These are phyloP conservation scores for Anabacerthia variegaticeps DNA, from an alignment of 2,797 vertebrate species.

Conservation along the genomic window DNA sequence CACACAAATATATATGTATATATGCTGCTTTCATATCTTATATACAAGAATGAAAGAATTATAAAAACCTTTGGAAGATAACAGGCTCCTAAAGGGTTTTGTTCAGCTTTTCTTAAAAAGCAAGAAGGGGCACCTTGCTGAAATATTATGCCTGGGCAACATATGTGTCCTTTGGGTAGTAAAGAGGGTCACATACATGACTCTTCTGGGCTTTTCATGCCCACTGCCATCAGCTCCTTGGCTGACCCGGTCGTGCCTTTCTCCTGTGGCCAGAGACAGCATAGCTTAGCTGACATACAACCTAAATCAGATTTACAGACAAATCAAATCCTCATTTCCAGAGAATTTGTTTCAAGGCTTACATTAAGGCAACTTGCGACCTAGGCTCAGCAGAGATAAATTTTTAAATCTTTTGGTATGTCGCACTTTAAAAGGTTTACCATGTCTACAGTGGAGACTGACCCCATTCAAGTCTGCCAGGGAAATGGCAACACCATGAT, in stretches of 20 bases:
- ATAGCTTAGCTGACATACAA: slow-evolving; percentile 41
- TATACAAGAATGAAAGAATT: background rate
- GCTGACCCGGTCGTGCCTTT: slow-evolving; percentile 18
- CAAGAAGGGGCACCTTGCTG: background rate
- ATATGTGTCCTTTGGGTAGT: background rate
- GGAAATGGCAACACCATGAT: background rate
- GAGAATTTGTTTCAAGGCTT: slow-evolving; percentile 36
- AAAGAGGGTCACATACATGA: background rate
- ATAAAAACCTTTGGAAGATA: background rate
- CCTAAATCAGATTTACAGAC: slow-evolving; percentile 59
- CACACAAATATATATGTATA: background rate
- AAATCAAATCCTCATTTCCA: slow-evolving; percentile 36
- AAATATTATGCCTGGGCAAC: background rate
- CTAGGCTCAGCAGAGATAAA: background rate
- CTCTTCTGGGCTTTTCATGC: background rate
- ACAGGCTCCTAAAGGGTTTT: background rate
- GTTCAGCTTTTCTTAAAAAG: background rate
- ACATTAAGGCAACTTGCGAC: slow-evolving; percentile 40
- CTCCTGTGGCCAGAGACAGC: background rate
- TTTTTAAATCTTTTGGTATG: background rate
- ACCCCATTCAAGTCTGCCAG: slow-evolving; percentile 18
- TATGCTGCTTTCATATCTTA: background rate
- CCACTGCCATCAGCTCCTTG: background rate
- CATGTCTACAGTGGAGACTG: background rate
- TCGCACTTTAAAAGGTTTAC: background rate